Evolutionary conservation across 2,797 vertebrate genomes (phyloP).

Genomic region (Myotis daubentonii): DNA sequence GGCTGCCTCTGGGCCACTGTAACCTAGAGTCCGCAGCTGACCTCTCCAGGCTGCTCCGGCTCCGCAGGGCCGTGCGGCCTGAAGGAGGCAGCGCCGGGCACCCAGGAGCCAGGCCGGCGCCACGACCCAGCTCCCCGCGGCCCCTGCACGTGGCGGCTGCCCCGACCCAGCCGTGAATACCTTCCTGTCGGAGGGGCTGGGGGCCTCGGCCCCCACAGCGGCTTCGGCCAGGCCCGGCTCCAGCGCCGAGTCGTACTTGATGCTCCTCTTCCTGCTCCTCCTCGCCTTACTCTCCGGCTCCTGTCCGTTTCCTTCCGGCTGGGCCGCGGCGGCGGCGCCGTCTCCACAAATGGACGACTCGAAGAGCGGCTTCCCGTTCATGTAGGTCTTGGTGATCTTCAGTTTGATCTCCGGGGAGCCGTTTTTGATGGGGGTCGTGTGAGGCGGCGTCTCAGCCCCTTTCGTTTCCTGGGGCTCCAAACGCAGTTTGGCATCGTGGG

Average conservation of each 20-base stretch:
- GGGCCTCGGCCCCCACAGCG: constrained; percentile 79
- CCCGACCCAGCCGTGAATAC: constrained; percentile 59
- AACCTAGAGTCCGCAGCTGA: background rate
- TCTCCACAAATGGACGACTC: constrained; percentile 92
- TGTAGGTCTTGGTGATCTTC: constrained; percentile 94
- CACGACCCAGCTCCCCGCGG: no score
- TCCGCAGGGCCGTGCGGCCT: background rate
- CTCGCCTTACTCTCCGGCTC: constrained; percentile 81
- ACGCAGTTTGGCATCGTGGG: constrained; percentile 88
- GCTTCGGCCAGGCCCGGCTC: constrained; percentile 84
- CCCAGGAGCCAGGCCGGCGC: no score
- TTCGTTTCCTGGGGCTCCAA: constrained; percentile 90
- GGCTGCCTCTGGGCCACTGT: background rate
- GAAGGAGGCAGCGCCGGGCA: background rate
- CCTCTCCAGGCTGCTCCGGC: background rate
- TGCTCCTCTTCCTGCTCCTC: constrained; percentile 89
- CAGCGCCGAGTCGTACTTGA: constrained; percentile 88
- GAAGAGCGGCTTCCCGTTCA: constrained; percentile 90
- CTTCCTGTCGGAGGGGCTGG: constrained; percentile 83
- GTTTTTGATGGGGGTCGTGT: constrained; percentile 88
- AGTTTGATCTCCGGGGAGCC: constrained; percentile 93
- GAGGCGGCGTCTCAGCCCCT: constrained; percentile 89
- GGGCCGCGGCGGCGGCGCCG: constrained; percentile 83
- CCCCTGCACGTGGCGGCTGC: rapidly evolving
- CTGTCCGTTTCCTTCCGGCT: constrained; percentile 81